A percentile compares a stretch with the other conserved stretches of the same genome.
Conservation (phyloP, 35 echinoderm and acorn worm species). For the Ophioderma brevispina region DNA sequence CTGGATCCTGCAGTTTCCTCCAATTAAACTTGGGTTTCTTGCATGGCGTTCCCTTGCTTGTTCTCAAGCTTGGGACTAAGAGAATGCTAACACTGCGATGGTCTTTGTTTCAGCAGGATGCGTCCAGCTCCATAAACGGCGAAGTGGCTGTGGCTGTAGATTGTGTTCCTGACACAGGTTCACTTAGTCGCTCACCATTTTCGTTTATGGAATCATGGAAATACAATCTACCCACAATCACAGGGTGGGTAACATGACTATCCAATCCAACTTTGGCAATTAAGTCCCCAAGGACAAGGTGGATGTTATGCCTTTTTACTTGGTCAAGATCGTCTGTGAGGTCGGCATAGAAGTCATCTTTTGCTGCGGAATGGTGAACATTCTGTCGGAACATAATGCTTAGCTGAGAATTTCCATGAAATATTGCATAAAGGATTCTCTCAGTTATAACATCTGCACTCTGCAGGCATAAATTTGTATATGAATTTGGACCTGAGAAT, state of each 20-base stretch:
- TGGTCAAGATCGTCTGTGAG: constrained; percentile 15
- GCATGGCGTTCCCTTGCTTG: constrained; percentile 27
- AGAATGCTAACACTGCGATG: constrained; percentile 22
- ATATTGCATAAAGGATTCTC: constrained; percentile 36
- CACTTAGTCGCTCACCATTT: neutral
- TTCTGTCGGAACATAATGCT: constrained; percentile 7
- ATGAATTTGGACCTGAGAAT: constrained; percentile 8
- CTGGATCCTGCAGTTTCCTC: constrained; percentile 32
- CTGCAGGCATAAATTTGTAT: constrained; percentile 32
- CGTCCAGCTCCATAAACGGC: constrained; percentile 22
- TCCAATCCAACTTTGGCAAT: no score
- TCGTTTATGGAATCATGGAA: neutral
- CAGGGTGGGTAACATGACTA: constrained; percentile 11
- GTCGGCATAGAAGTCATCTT: constrained; percentile 16
- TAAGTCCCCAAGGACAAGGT: constrained; percentile 11
- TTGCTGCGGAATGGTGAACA: neutral
- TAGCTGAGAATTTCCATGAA: constrained; percentile 13
- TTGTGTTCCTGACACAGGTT: constrained; percentile 35
- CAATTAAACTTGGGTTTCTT: constrained; percentile 37
- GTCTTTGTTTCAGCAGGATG: constrained; percentile 30
- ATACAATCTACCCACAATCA: neutral
- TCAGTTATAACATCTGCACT: constrained; percentile 34
- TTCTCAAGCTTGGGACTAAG: constrained; percentile 19
- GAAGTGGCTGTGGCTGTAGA: neutral
- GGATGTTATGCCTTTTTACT: constrained; percentile 34